A percentile compares a stretch with the other conserved stretches of the same genome.
Conservation (phyloP, 1,140 invertebrate genomes). For the Philopotamus ludificatus region DNA sequence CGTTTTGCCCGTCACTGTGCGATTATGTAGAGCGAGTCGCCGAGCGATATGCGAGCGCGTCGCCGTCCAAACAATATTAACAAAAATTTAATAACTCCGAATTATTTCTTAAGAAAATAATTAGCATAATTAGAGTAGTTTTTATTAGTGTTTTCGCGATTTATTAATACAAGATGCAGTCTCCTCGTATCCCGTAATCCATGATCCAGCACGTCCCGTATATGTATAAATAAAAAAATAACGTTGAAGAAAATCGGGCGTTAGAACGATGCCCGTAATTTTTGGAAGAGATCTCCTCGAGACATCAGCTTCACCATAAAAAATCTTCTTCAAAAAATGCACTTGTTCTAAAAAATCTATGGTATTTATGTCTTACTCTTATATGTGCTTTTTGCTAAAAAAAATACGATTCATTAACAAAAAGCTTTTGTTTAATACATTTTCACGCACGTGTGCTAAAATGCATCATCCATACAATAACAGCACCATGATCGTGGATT, state of each 20-base stretch:
- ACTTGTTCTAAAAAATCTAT: constrained; percentile 34
- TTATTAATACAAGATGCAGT: constrained; percentile 22
- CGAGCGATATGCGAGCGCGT: too few species aligned
- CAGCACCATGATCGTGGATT: neutral
- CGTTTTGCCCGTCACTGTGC: too few species aligned
- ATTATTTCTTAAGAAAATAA: too few species aligned
- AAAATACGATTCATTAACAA: too few species aligned
- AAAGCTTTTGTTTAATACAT: too few species aligned
- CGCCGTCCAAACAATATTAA: too few species aligned
- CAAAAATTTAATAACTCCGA: too few species aligned
- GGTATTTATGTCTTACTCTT: constrained; percentile 41
- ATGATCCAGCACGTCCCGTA: constrained; percentile 9
- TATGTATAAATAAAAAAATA: neutral
- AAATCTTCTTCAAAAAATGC: constrained; percentile 29
- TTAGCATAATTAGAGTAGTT: neutral
- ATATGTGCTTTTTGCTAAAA: constrained; percentile 29
- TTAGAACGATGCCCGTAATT: too few species aligned
- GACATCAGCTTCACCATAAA: constrained; percentile 21
- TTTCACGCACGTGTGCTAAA: too few species aligned
- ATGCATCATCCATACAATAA: too few species aligned
- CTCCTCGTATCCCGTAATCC: constrained; percentile 16
- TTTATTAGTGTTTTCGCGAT: neutral
- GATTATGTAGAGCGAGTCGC: too few species aligned
- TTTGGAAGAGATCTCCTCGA: too few species aligned
- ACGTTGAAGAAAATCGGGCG: neutral